Evolutionary conservation across 37 sponge, comb jelly and placozoan species (phyloP).

Genomic region (Halisarca cf. caerulea): DNA sequence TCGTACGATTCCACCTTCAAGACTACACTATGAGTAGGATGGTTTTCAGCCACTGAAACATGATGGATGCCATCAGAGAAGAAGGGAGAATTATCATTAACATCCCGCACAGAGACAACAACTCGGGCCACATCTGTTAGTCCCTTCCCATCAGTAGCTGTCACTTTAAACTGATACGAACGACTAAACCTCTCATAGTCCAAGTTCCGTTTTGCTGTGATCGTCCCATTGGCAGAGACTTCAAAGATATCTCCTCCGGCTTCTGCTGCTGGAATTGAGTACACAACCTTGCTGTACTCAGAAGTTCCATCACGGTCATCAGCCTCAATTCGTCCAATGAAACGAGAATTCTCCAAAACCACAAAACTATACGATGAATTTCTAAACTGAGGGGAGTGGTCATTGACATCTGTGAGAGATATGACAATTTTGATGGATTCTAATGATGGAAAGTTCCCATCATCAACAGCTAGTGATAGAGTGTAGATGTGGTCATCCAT

Average conservation of each 20-base stretch:
- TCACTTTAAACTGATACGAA: constrained; percentile 23
- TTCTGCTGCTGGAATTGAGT: background rate
- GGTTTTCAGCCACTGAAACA: constrained; percentile 40
- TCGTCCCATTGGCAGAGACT: constrained; percentile 27
- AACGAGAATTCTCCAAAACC: background rate
- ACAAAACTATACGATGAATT: background rate
- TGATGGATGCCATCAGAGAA: constrained; percentile 17
- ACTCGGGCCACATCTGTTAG: constrained; percentile 28
- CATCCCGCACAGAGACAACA: constrained; percentile 47
- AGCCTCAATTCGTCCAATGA: constrained; percentile 47
- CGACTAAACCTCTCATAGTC: constrained; percentile 46
- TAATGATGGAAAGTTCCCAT: background rate
- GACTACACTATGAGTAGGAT: background rate
- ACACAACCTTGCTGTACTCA: constrained; percentile 33
- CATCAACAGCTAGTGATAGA: constrained; percentile 53
- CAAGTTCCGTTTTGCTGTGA: constrained; percentile 17
- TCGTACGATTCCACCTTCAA: constrained; percentile 36
- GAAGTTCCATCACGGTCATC: constrained; percentile 50
- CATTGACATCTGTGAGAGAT: constrained; percentile 45
- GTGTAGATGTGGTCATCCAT: background rate
- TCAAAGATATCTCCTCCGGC: constrained; percentile 6
- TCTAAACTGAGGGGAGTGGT: constrained; percentile 49
- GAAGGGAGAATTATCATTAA: constrained; percentile 70
- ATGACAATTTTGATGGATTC: constrained; percentile 30
- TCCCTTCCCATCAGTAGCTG: constrained; percentile 51